Base-by-base conservation (phyloP, 1,140 invertebrate species). In the Zelostemma sp. region DNA sequence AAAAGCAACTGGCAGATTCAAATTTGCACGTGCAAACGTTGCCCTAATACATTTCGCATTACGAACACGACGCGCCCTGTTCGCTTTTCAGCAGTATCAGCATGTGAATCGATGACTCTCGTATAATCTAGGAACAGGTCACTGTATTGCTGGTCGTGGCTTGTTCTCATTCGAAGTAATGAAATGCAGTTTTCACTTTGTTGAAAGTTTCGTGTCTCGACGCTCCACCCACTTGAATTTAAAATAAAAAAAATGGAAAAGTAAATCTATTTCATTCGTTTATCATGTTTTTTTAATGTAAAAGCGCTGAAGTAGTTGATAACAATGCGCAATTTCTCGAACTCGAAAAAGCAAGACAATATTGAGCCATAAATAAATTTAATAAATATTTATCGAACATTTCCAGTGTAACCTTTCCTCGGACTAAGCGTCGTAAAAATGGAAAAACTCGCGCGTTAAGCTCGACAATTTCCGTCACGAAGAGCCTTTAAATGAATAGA, bases 401-500 rank as follows among this genome's bases (percentile, higher is more conserved):
- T 35, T n/a, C 3, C 5, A 9, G n/a, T n/a, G 33, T 9, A 35
- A 35, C 33, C 11, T 35, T 35, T n/a, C n/a, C 3, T 35, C 2
- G 1, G 33, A 35, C 33, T 9, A 9, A 35, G n/a, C 6, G 11
- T n/a, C 33, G n/a, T 35, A 35, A 35, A 35, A 35, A 35, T 35
- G 33, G 33, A 35, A 35, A 11, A 35, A 35, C 2, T 2, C n/a
- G 33, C 33, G n/a, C 3, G 3, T 35, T 1, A 35, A 35, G 33
- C 40, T 16, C 3, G 11, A 46, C 6, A 17, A 46, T 19, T n/a
- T 46, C 18, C 18, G 64, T 48, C 64, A 58, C 64, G 69, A 68
- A 47, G 48, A 61, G 64, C 60, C 35, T 31, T 55, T 54, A 67
- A 68, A 72, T 72, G 69, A 72, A 72, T 68, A 61, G 64, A 64